Evolutionary conservation across 2,797 vertebrate genomes (phyloP).

Genomic region (Cynopterus sphinx): DNA sequence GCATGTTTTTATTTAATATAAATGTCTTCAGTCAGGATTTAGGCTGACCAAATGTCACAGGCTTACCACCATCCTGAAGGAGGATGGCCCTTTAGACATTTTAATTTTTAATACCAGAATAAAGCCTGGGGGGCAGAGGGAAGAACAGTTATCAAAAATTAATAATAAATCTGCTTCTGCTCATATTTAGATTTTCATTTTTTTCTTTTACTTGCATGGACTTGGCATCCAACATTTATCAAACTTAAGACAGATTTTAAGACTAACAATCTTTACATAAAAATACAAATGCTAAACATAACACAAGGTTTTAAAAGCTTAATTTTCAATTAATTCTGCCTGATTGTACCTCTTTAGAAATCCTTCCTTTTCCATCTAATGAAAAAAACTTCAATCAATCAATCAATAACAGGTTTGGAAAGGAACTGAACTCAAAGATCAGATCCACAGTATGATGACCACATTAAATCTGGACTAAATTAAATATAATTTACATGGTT

Average conservation of each 20-base stretch:
- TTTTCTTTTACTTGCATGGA: background rate
- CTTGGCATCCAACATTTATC: background rate
- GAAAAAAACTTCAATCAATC: background rate
- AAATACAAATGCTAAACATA: slow-evolving; percentile 44
- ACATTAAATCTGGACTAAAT: slow-evolving; percentile 13
- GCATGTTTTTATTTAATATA: background rate
- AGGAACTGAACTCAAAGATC: slow-evolving; percentile 16
- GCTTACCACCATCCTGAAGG: background rate
- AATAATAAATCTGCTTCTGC: background rate
- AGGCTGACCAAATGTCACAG: background rate
- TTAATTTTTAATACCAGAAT: background rate
- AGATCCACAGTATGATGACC: background rate
- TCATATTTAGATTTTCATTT: background rate
- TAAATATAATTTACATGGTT: background rate
- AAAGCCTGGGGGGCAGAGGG: no score
- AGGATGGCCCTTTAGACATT: background rate
- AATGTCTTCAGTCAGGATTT: background rate
- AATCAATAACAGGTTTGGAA: background rate
- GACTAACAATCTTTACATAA: background rate
- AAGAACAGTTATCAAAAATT: background rate
- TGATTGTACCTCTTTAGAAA: slow-evolving; percentile 40
- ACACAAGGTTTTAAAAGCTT: slow-evolving; percentile 10
- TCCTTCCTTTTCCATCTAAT: background rate
- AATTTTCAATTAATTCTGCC: slow-evolving; percentile 28
- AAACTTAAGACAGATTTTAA: background rate